Evolutionary conservation across 2,888 invertebrate species (phyloP).

Genomic region (Xestia sexstrigata): DNA sequence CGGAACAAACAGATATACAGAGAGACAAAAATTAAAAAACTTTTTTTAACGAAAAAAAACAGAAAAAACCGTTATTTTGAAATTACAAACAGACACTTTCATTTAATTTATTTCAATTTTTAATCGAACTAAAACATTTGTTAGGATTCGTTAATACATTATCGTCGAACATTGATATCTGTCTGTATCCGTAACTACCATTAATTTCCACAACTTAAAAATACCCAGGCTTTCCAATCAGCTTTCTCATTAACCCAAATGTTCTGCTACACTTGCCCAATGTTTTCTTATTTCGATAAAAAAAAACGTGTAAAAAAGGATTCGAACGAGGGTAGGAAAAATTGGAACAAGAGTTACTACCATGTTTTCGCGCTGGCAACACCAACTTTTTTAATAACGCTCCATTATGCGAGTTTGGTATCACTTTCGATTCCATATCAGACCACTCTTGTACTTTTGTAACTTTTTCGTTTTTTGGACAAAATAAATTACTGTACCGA

Average conservation of each 20-base stretch:
- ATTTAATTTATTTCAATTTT: too few species aligned
- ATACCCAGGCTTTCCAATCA: conserved; percentile 38
- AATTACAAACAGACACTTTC: too few species aligned
- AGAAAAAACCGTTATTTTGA: too few species aligned
- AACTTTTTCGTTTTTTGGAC: conserved; percentile 62
- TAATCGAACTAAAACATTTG: not conserved
- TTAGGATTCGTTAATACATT: not conserved
- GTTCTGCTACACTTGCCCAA: conserved; percentile 40
- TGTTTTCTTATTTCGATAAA: conserved; percentile 61
- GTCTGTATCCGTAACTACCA: not conserved
- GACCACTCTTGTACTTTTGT: conserved; percentile 58
- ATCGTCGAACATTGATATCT: not conserved
- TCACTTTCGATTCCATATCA: conserved; percentile 64
- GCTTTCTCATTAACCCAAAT: conserved; percentile 47
- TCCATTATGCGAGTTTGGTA: conserved; percentile 64
- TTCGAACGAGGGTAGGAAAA: conserved; percentile 54
- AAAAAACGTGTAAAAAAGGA: conserved; percentile 53
- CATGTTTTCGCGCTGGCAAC: conserved; percentile 58
- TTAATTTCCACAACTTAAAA: conserved; percentile 19
- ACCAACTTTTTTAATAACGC: conserved; percentile 68
- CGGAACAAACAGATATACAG: too few species aligned
- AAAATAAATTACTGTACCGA: conserved; percentile 25
- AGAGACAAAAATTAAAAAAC: too few species aligned
- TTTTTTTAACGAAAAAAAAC: too few species aligned
- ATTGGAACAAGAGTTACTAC: conserved; percentile 58